Conservation (phyloP, 2,113 vertebrate species). For the Rostratula benghalensis region DNA sequence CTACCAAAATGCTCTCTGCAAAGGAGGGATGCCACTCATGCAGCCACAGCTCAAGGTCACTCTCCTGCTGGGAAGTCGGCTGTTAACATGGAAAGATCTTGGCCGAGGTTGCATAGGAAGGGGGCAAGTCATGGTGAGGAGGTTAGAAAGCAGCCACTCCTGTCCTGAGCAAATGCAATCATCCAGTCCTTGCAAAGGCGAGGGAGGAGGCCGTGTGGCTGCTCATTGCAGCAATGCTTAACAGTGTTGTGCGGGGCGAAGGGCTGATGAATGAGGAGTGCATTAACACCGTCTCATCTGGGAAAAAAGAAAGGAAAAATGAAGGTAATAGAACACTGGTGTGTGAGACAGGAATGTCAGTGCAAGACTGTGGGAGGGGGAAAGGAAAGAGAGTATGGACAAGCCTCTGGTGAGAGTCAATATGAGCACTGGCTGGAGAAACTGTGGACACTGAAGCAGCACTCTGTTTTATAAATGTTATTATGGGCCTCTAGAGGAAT, state of each 20-base stretch:
- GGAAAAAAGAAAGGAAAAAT: not conserved
- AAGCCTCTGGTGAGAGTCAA: not conserved
- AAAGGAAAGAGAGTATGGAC: not conserved
- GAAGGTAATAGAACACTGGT: not conserved
- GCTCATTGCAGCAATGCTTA: not conserved
- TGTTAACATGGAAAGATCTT: not conserved
- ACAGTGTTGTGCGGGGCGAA: rapidly evolving
- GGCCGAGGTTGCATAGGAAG: not conserved
- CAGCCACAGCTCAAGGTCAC: not conserved
- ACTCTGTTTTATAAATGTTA: constrained; percentile 8
- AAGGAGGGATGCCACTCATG: not conserved
- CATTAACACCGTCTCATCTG: not conserved
- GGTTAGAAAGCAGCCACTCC: not conserved
- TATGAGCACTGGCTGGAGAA: not conserved
- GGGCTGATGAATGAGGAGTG: not conserved
- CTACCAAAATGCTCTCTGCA: not conserved
- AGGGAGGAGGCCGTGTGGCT: not conserved
- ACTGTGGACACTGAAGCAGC: not conserved
- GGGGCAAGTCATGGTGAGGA: rapidly evolving
- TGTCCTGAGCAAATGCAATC: not conserved
- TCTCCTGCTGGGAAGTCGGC: not conserved
- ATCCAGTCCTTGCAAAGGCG: rapidly evolving
- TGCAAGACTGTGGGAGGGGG: not conserved
- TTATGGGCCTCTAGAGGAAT: constrained; percentile 18
- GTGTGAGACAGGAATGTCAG: not conserved